Evolutionary conservation across 2,113 vertebrate genomes (phyloP).

Genomic region (Ploceus nigricollis): DNA sequence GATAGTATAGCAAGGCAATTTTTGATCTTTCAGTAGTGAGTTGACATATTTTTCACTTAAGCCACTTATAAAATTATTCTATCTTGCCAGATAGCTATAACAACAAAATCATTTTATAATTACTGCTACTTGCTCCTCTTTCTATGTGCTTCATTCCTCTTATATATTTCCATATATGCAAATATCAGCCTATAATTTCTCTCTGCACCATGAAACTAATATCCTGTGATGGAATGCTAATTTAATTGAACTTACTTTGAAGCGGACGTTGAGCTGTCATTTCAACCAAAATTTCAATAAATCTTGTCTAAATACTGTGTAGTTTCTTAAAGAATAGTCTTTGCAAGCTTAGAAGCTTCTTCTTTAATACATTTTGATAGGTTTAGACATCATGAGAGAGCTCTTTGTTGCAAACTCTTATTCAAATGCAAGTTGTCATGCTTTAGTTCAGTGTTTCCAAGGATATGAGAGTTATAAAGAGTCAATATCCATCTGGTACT

Average conservation of each 20-base stretch:
- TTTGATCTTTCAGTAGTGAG: neutral
- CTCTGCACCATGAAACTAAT: neutral
- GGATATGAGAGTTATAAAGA: neutral
- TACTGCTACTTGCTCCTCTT: neutral
- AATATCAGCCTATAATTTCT: slow-evolving; percentile 1
- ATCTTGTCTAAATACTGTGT: neutral
- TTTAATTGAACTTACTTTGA: neutral
- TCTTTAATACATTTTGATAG: neutral
- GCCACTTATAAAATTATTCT: neutral
- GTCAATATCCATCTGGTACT: neutral
- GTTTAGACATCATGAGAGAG: neutral
- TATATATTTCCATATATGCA: neutral
- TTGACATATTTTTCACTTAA: neutral
- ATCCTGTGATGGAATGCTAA: neutral
- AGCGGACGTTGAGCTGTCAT: neutral
- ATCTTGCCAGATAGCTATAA: neutral
- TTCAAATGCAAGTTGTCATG: neutral
- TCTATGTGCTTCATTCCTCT: neutral
- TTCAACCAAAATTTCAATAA: slow-evolving; percentile 8
- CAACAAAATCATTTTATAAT: neutral
- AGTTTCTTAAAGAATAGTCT: neutral
- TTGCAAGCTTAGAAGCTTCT: neutral
- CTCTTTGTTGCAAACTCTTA: neutral
- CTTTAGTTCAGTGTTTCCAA: neutral
- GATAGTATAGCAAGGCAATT: neutral